Base-by-base conservation (phyloP, 1,140 invertebrate species). In the Colletes latitarsis region DNA sequence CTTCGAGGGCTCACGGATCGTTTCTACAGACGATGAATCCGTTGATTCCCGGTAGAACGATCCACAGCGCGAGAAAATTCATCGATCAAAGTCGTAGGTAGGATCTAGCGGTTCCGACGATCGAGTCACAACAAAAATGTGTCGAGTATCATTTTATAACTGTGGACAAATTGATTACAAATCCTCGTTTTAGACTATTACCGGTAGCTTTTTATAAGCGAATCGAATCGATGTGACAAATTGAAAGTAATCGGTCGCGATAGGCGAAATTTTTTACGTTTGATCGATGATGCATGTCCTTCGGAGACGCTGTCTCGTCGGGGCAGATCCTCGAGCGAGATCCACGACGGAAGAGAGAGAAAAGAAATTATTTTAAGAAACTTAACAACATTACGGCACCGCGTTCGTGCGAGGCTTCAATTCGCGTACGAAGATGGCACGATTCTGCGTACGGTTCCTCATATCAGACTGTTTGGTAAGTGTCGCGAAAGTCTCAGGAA, bases 341-440 rank as follows among this genome's bases (percentile, higher is more conserved):
- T 55, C 58, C 19, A 73, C 62, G 67, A 83, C 19, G 64, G 55
- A 69, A 83, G 58, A 73, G 19, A 73, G 74, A 75, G 19, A 85
- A 77, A 83, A 67, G 82, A 82, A 86, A 85, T 82, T 90, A 89
- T 89, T 87, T 85, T 88, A 83, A 81, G 77, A 88, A 70, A 86
- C 70, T 87, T 85, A 57, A 78, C 62, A 66, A 86, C 71, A 82
- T 86, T 83, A 80, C 57, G 58, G 81, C 84, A 86, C 64, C 78
- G 67, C 64, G 85, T 86, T 90, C 82, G 88, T 84, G 81, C 89
- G 87, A 90, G 89, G 88, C 87, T 89, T 89, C 84, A 63, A 79
- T 82, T 76, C 66, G 66, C 62, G 80, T 86, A 81, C 83, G 64
- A 80, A 71, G 79, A 79, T 19, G 67, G 57, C 46, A 66, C 68